These are phyloP conservation scores for Trachymyrmex cornetzi DNA, from an alignment of 1,140 invertebrate species.

Conservation along the genomic window DNA sequence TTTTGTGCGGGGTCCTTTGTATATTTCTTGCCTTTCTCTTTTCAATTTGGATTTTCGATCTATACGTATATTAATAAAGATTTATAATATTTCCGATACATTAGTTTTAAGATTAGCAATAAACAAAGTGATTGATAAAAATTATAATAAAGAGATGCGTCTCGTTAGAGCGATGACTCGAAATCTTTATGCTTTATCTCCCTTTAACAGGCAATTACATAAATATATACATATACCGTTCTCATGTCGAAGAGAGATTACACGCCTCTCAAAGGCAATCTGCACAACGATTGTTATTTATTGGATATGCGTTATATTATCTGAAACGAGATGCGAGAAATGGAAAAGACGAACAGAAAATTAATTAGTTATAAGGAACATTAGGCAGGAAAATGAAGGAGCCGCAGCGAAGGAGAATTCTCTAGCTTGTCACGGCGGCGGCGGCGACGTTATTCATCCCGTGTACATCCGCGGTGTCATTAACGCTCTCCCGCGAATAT, in stretches of 20 bases:
- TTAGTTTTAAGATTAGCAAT: not conserved
- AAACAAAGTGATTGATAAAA: not conserved
- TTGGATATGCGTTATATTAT: slow-evolving; percentile 30
- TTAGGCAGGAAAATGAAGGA: slow-evolving; percentile 83
- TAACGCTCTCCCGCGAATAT: slow-evolving; percentile 72
- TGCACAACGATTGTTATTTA: slow-evolving; percentile 43
- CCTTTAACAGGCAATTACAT: not conserved
- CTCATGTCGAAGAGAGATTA: not conserved
- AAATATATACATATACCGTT: not conserved
- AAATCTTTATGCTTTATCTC: not conserved
- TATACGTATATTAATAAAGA: not conserved
- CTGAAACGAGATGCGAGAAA: not conserved
- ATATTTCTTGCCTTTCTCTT: not conserved
- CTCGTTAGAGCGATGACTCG: not conserved
- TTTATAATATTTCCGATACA: not conserved
- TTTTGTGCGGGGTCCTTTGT: too few species aligned
- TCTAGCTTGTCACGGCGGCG: slow-evolving; percentile 73
- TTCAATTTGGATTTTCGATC: too few species aligned
- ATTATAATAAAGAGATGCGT: not conserved
- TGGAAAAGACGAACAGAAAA: slow-evolving; percentile 79
- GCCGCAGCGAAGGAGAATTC: slow-evolving; percentile 55
- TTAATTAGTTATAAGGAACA: slow-evolving; percentile 78
- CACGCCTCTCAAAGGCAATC: not conserved
- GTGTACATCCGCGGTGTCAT: slow-evolving; percentile 76
- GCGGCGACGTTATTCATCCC: slow-evolving; percentile 78